Evolutionary conservation across 2,888 invertebrate species (phyloP).

Genomic region (Trissoscelio sp.): DNA sequence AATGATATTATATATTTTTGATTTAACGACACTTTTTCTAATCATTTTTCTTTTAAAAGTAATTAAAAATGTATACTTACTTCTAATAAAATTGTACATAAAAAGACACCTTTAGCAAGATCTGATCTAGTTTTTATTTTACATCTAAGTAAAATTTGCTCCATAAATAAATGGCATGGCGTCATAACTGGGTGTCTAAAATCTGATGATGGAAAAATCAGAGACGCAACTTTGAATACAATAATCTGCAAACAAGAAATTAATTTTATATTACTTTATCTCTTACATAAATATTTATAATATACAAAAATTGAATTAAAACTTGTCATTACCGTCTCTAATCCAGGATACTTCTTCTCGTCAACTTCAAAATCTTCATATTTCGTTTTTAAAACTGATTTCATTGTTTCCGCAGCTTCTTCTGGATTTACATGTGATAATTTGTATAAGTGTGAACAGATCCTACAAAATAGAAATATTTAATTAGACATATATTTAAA

Average conservation of each 20-base stretch:
- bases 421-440: conserved; percentile 89
- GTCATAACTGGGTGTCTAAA: conserved; percentile 93
- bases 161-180: conserved; percentile 89
- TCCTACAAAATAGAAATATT: conserved; percentile 71
- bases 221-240: conserved; percentile 91
- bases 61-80: conserved; percentile 81
- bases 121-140: conserved; percentile 87
- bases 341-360: conserved; percentile 86
- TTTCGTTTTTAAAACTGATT: conserved; percentile 90
- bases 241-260: conserved; percentile 84
- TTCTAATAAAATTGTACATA: conserved; percentile 90
- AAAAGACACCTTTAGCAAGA: conserved; percentile 90
- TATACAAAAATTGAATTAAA: too few relatives aligned
- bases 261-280: not conserved
- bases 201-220: conserved; percentile 94
- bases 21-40: too few relatives aligned
- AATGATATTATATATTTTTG: conserved; percentile 3
- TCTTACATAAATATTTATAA: not conserved
- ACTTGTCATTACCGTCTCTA: conserved; percentile 85
- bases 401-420: conserved; percentile 87
- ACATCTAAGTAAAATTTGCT: conserved; percentile 89
- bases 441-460: conserved; percentile 86
- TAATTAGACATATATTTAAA: conserved; percentile 5
- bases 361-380: conserved; percentile 87
- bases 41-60: too few relatives aligned